Evolutionary conservation across 2,113 vertebrate genomes (phyloP).

Genomic region (Mus pahari): DNA sequence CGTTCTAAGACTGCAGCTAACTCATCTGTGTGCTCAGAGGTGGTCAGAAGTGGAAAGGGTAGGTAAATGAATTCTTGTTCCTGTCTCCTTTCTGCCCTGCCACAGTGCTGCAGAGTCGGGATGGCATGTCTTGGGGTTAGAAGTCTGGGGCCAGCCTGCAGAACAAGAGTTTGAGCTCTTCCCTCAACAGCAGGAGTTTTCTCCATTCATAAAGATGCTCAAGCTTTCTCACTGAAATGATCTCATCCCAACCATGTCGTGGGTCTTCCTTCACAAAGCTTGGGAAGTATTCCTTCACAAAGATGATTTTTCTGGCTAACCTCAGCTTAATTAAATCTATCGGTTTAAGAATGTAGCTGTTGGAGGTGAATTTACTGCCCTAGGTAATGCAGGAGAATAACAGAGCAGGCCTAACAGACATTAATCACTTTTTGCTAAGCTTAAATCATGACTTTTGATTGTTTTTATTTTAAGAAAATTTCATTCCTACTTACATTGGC

Average conservation of each 20-base stretch:
- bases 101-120: neutral
- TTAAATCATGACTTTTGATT: conserved; percentile 13
- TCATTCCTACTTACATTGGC: neutral
- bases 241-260: neutral
- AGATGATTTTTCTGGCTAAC: conserved; percentile 45
- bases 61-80: neutral
- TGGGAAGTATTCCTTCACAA: conserved; percentile 20
- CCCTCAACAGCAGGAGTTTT: conserved; percentile 19
- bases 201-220: conserved; percentile 34
- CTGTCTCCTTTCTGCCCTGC: conserved; percentile 15
- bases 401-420: neutral
- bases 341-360: conserved; percentile 16
- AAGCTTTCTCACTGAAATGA: neutral
- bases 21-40: conserved; percentile 8
- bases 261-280: conserved; percentile 32
- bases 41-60: neutral
- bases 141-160: neutral
- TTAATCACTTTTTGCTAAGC: conserved; percentile 38
- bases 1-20: conserved; percentile 12
- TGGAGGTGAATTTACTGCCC: neutral
- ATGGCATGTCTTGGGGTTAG: neutral
- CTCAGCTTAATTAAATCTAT: conserved; percentile 17
- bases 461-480: conserved; percentile 29
- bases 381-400: conserved; percentile 28
- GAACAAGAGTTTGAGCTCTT: conserved; percentile 20